phyloP scores from a whole-genome alignment of 2,113 vertebrate species.

The Myiozetetes cayanensis region DNA sequence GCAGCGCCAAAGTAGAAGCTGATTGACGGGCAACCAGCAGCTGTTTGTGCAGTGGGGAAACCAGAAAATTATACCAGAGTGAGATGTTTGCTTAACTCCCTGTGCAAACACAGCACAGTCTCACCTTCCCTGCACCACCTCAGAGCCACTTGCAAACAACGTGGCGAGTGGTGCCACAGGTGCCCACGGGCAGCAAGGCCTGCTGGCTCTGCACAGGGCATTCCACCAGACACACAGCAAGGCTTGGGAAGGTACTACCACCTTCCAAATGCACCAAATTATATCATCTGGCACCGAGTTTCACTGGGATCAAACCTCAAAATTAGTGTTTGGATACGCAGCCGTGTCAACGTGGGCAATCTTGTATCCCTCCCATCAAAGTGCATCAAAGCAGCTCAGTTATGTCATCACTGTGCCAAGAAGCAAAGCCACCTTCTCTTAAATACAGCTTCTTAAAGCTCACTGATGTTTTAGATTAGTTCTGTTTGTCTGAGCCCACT shows the following conservation, averaged over 20 bases:
- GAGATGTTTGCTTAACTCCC: neutral
- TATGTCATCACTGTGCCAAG: neutral
- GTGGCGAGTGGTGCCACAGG: neutral
- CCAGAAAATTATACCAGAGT: neutral
- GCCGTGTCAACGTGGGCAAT: neutral
- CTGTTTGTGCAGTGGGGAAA: neutral
- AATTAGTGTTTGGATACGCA: neutral
- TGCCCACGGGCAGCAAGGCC: neutral
- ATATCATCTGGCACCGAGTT: neutral
- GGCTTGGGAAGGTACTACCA: neutral
- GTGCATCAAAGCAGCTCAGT: neutral
- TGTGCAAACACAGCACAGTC: neutral
- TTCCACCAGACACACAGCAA: neutral
- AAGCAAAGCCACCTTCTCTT: neutral
- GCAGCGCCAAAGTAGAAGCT: neutral
- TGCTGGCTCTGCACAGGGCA: neutral
- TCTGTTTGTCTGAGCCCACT: neutral
- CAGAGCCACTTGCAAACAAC: rapidly evolving
- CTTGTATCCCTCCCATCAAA: neutral
- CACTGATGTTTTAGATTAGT: neutral
- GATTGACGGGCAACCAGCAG: constrained; percentile 3
- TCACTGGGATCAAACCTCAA: neutral
- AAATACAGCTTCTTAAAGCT: neutral
- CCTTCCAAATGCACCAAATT: neutral
- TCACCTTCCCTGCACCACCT: neutral